These are phyloP conservation scores for Drosophila asahinai DNA, from an alignment of 1,140 invertebrate species.

Conservation along the genomic window DNA sequence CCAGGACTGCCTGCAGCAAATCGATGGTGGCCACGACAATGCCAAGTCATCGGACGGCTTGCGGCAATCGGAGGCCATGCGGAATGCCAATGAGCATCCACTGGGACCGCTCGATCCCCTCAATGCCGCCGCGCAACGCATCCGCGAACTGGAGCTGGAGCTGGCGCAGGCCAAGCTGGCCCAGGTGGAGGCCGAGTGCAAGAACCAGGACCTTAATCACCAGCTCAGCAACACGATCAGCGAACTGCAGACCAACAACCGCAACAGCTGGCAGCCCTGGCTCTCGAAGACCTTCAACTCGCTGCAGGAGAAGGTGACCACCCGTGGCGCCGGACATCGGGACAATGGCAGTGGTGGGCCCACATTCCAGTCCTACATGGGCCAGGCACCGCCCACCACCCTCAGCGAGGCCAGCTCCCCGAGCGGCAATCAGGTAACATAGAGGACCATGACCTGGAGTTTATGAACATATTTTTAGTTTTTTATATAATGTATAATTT, in stretches of 20 bases:
- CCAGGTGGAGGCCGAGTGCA: slow-evolving; percentile 98
- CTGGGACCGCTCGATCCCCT: slow-evolving; percentile 82
- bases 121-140: slow-evolving; percentile 87
- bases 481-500: slow-evolving; percentile 37
- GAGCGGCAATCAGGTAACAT: slow-evolving; percentile 83
- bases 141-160: slow-evolving; percentile 97
- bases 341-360: slow-evolving; percentile 56
- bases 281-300: slow-evolving; percentile 91
- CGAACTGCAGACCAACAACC: slow-evolving; percentile 89
- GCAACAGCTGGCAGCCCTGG: slow-evolving; percentile 93
- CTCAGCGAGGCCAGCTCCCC: slow-evolving; percentile 81
- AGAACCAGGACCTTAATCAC: slow-evolving; percentile 98
- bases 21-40: slow-evolving; percentile 69
- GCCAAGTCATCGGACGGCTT: slow-evolving; percentile 49
- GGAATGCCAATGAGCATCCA: slow-evolving; percentile 64
- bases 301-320: slow-evolving; percentile 82
- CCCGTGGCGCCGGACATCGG: slow-evolving; percentile 58
- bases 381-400: slow-evolving; percentile 61
- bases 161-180: slow-evolving; percentile 98
- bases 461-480: slow-evolving; percentile 24
- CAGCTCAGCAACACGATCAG: slow-evolving; percentile 93
- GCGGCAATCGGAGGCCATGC: slow-evolving; percentile 49
- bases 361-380: slow-evolving; percentile 84
- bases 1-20: slow-evolving; percentile 86
- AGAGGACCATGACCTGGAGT: slow-evolving; percentile 28